These are phyloP conservation scores for Monochamus alternatus DNA, from an alignment of 2,888 invertebrate species.

Conservation along the genomic window DNA sequence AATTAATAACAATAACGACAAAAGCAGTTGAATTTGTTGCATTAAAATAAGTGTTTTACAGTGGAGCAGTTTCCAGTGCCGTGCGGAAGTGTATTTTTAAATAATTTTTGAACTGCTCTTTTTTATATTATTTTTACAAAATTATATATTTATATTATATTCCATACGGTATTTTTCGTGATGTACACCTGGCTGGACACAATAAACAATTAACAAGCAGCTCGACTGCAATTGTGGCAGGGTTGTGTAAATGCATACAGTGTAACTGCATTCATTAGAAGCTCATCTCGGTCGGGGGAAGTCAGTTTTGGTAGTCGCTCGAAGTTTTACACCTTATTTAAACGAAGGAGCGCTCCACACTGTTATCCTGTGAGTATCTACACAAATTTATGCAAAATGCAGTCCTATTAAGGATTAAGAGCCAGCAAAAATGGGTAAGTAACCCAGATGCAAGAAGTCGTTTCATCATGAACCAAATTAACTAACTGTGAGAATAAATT, in stretches of 20 bases:
- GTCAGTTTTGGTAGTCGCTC: conserved; percentile 27
- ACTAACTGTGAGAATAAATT: neutral
- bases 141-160: too few species aligned
- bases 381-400: conserved; percentile 22
- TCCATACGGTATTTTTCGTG: too few species aligned
- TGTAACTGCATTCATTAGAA: conserved; percentile 32
- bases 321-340: conserved; percentile 14
- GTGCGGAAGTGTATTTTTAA: too few species aligned
- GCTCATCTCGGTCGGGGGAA: conserved; percentile 17
- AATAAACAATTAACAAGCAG: conserved; percentile 2
- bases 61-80: too few species aligned
- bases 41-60: too few species aligned
- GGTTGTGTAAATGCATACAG: conserved; percentile 11
- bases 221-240: conserved; percentile 22
- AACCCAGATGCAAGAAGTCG: conserved; percentile 1
- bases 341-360: neutral
- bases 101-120: too few species aligned
- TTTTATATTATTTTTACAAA: too few species aligned
- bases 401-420: conserved; percentile 22
- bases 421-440: conserved; percentile 19
- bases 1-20: too few species aligned
- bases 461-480: neutral
- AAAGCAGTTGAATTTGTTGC: too few species aligned
- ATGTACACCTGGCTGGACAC: too few species aligned
- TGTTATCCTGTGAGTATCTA: conserved; percentile 4